Conservation (phyloP, 2,113 vertebrate genomes). For the Gobio gobio region DNA sequence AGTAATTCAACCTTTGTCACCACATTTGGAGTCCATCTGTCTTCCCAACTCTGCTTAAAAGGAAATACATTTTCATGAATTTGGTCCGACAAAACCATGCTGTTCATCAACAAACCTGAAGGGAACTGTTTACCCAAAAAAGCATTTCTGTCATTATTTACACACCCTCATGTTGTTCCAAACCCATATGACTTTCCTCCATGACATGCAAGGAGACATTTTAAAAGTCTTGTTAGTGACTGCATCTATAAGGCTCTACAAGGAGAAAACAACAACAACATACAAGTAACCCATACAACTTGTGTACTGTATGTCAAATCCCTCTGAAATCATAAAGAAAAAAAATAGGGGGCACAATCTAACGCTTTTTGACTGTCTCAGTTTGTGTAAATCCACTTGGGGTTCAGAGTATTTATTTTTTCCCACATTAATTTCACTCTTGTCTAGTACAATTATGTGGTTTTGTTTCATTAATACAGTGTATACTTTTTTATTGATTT, state of each 20-base stretch:
- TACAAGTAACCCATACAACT: not conserved
- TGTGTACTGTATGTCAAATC: not conserved
- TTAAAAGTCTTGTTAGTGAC: not conserved
- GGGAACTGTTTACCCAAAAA: not conserved
- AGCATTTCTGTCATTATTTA: not conserved
- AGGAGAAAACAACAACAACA: not conserved
- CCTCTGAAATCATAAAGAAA: not conserved
- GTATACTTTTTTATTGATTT: no score
- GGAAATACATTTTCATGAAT: not conserved
- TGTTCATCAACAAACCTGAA: not conserved
- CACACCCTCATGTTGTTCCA: not conserved
- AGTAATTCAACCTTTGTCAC: not conserved
- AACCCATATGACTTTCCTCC: not conserved
- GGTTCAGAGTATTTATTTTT: no score
- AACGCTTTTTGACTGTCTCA: no score
- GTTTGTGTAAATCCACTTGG: no score
- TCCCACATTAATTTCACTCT: no score
- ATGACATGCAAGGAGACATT: not conserved
- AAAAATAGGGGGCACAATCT: no score
- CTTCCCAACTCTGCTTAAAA: conserved; percentile 1
- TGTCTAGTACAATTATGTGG: no score
- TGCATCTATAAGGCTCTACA: not conserved
- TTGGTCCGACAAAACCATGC: not conserved
- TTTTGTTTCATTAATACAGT: no score
- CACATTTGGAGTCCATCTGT: not conserved